Conservation (phyloP, 2,888 invertebrate species). For the Ectemnius cavifrons region DNA sequence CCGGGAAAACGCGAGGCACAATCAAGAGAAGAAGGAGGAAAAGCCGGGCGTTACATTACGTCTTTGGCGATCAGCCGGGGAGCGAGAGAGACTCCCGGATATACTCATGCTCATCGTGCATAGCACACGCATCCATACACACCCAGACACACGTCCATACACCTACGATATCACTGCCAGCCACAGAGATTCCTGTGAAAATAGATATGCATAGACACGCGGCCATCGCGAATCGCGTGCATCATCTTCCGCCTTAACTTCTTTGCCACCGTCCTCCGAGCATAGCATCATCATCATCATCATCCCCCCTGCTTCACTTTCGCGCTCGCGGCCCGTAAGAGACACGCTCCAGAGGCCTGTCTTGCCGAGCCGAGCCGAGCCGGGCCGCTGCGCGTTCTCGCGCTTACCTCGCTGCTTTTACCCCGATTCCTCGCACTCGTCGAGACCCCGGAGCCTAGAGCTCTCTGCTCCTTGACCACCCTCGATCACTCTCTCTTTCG, state of each 20-base stretch:
- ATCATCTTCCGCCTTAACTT: background rate
- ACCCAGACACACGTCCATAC: conserved; percentile 43
- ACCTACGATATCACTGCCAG: conserved; percentile 26
- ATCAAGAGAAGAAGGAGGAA: conserved; percentile 36
- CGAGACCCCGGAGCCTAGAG: conserved; percentile 1
- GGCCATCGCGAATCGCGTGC: background rate
- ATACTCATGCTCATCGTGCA: conserved; percentile 53
- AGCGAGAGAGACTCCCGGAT: conserved; percentile 48
- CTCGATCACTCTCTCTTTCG: conserved; percentile 60
- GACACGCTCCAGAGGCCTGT: conserved; percentile 2
- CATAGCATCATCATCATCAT: too few species aligned
- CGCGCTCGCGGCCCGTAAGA: background rate
- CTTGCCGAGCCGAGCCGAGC: conserved; percentile 18
- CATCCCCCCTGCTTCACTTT: background rate
- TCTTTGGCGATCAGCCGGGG: conserved; percentile 41
- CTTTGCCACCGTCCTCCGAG: too few species aligned
- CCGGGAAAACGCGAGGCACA: background rate
- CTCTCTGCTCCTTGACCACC: conserved; percentile 26
- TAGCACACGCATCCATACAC: conserved; percentile 38
- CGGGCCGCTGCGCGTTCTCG: conserved; percentile 11
- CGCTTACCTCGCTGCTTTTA: conserved; percentile 25
- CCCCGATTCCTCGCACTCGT: conserved; percentile 27
- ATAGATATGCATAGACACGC: conserved; percentile 1
- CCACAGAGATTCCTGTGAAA: background rate
- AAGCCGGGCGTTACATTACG: conserved; percentile 41